Evolutionary conservation across 2,888 invertebrate species (phyloP).

Genomic region (Apodemia hepburni): DNA sequence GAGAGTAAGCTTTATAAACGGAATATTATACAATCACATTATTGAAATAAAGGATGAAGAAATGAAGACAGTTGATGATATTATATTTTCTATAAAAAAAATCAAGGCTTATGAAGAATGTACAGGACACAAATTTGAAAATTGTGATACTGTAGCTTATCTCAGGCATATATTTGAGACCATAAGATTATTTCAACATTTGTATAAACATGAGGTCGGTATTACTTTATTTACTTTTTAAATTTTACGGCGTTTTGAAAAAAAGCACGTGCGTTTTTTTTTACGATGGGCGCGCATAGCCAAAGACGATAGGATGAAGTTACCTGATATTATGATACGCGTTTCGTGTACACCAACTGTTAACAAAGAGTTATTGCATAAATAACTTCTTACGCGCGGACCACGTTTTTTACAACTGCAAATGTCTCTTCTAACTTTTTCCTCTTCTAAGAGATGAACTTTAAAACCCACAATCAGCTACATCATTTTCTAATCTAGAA

Average conservation of each 20-base stretch:
- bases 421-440: too few species aligned
- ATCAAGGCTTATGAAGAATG: neutral
- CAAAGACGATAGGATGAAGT: too few species aligned
- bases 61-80: neutral
- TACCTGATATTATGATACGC: too few species aligned
- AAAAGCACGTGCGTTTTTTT: too few species aligned
- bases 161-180: neutral
- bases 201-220: conserved; percentile 9
- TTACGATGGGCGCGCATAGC: too few species aligned
- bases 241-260: neutral
- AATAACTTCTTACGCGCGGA: too few species aligned
- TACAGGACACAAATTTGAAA: neutral
- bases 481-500: too few species aligned
- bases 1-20: neutral
- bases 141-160: neutral
- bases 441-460: too few species aligned
- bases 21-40: neutral
- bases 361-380: too few species aligned
- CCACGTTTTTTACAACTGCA: too few species aligned
- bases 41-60: neutral
- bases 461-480: too few species aligned
- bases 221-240: neutral
- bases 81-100: neutral
- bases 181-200: neutral
- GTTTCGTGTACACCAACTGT: too few species aligned